These are phyloP conservation scores for Scaptomyza graminum DNA, from an alignment of 1,140 invertebrate species.

Conservation along the genomic window DNA sequence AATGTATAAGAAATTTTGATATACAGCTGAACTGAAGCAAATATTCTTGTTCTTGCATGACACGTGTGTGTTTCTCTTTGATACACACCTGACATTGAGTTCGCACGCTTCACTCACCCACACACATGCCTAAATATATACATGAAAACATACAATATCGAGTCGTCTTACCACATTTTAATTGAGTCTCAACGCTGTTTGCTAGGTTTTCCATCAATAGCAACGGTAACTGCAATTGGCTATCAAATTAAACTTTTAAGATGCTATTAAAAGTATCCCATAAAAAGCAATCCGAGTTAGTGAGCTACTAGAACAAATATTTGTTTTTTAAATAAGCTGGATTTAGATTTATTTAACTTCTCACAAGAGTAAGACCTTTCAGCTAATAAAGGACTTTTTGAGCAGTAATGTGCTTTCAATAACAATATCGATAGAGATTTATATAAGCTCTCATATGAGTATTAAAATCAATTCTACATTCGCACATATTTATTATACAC, in stretches of 20 bases:
- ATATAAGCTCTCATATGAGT: no score
- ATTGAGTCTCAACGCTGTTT: slow-evolving; percentile 66
- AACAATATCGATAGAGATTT: no score
- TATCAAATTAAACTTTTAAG: slow-evolving; percentile 19
- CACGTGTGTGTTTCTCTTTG: slow-evolving; percentile 19
- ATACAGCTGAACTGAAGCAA: slow-evolving; percentile 35
- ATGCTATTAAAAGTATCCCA: no score
- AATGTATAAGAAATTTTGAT: slow-evolving; percentile 7
- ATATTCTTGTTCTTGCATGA: slow-evolving; percentile 16
- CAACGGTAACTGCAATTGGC: slow-evolving; percentile 44
- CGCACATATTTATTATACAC: no score
- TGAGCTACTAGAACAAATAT: no score
- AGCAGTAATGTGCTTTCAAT: neutral
- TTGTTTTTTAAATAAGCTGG: no score
- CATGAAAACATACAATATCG: slow-evolving; percentile 13
- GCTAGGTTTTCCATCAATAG: slow-evolving; percentile 75
- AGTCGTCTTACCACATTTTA: slow-evolving; percentile 66
- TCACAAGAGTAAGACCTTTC: no score
- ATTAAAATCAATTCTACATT: no score
- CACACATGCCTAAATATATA: no score
- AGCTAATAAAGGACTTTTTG: neutral
- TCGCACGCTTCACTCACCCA: slow-evolving; percentile 38
- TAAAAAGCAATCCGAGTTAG: no score
- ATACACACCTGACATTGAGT: slow-evolving; percentile 29
- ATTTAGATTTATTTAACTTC: no score